Conservation (phyloP, 2,797 vertebrate species). For the Lycodopsis pacificus region DNA sequence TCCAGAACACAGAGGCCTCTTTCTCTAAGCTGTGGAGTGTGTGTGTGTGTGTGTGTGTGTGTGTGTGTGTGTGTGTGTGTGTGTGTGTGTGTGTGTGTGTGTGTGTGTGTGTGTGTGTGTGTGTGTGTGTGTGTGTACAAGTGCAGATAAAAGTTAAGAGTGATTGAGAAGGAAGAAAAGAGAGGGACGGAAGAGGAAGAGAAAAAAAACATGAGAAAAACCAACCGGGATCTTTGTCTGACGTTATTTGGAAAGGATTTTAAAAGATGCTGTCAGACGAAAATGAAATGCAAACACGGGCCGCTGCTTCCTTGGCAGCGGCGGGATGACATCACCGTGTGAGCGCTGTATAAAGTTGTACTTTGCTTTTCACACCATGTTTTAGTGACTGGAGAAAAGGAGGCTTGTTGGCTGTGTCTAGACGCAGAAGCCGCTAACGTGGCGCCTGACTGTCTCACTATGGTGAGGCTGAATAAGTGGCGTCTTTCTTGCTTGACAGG, state of each 20-base stretch:
- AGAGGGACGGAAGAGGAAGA: conserved; percentile 49
- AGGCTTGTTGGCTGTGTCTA: conserved; percentile 59
- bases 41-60: conserved; percentile 31
- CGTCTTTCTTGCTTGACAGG: conserved; percentile 58
- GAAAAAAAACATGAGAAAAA: conserved; percentile 52
- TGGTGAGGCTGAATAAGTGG: conserved; percentile 49
- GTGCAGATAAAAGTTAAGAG: conserved; percentile 78
- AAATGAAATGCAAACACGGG: conserved; percentile 66
- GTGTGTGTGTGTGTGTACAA: conserved; percentile 60
- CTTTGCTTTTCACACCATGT: conserved; percentile 79
- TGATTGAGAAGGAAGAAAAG: conserved; percentile 66
- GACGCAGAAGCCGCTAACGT: conserved; percentile 55
- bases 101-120: too few species aligned
- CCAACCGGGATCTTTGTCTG: conserved; percentile 48
- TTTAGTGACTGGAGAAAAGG: conserved; percentile 46
- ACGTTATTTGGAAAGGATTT: conserved; percentile 53
- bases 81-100: too few species aligned
- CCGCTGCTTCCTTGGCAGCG: conserved; percentile 55
- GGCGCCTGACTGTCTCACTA: conserved; percentile 76
- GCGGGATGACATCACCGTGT: conserved; percentile 74
- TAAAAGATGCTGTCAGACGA: conserved; percentile 62
- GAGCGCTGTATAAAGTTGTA: conserved; percentile 83
- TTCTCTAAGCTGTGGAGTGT: conserved; percentile 68
- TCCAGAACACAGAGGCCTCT: conserved; percentile 86
- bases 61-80: too few species aligned